Evolutionary conservation across 2,113 vertebrate species (phyloP).

Genomic region (Nansenia antarctica): DNA sequence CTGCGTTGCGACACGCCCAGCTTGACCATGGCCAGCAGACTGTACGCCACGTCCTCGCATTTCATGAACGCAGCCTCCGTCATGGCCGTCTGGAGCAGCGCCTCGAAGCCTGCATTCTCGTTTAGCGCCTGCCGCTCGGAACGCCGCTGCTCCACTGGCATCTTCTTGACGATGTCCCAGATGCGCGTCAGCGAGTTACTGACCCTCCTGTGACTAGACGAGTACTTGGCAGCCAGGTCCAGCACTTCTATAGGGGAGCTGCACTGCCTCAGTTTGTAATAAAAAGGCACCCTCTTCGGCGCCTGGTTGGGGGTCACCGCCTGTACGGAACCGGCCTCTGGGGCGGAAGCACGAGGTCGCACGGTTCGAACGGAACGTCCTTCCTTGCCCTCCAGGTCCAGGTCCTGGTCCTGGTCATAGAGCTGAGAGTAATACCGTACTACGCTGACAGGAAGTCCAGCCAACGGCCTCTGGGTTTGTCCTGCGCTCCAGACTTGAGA

Average conservation of each 20-base stretch:
- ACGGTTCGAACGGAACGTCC: rapidly evolving
- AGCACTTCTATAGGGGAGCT: constrained; percentile 82
- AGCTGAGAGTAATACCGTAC: constrained; percentile 50
- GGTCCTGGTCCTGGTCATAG: not conserved
- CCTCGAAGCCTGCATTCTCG: constrained; percentile 75
- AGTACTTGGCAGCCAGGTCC: constrained; percentile 62
- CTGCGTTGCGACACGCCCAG: constrained; percentile 83
- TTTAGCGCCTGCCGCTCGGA: constrained; percentile 83
- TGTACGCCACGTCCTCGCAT: constrained; percentile 66
- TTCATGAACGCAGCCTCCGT: constrained; percentile 54
- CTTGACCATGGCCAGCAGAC: constrained; percentile 76
- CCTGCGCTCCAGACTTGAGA: not conserved
- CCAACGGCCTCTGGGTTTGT: not conserved
- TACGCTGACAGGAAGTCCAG: not conserved
- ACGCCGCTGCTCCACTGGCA: constrained; percentile 75
- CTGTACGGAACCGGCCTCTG: not conserved
- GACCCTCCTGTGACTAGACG: constrained; percentile 47
- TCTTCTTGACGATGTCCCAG: constrained; percentile 77
- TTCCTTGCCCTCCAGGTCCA: not conserved
- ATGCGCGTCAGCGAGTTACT: constrained; percentile 71
- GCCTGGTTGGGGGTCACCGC: rapidly evolving
- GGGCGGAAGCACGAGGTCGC: too few species aligned
- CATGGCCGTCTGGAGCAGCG: constrained; percentile 76
- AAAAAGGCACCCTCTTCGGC: not conserved
- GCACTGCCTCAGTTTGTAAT: constrained; percentile 61